Percentiles rank a stretch among this genome's conserved stretches.
These are phyloP conservation scores for Calameuta idolon DNA, from an alignment of 2,888 invertebrate species.

Conservation along the genomic window DNA sequence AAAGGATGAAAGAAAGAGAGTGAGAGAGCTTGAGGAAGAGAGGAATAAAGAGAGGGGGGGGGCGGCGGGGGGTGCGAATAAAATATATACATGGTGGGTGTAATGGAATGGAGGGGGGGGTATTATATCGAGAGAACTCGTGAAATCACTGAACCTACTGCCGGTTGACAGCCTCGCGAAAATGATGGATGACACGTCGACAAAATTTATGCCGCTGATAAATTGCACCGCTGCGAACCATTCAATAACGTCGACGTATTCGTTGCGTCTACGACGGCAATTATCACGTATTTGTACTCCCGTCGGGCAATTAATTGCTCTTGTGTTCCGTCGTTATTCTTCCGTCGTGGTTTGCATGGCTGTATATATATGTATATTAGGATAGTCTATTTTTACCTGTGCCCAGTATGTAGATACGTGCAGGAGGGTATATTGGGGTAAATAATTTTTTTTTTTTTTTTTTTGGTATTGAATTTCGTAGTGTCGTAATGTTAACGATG, in stretches of 20 bases:
- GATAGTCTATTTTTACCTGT: no score
- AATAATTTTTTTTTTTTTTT: no score
- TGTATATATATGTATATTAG: no score
- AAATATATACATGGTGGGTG: constrained; percentile 17
- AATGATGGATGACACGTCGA: constrained; percentile 18
- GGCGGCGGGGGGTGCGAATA: no score
- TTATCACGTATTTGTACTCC: constrained; percentile 21
- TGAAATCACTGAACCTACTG: not conserved
- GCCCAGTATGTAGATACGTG: no score
- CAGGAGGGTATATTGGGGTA: no score
- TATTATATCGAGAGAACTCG: not conserved
- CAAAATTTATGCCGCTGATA: constrained; percentile 13
- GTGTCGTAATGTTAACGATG: no score
- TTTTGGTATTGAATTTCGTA: no score
- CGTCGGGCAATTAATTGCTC: constrained; percentile 8
- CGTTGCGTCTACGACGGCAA: constrained; percentile 14
- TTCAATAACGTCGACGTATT: constrained; percentile 18
- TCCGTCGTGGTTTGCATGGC: not conserved
- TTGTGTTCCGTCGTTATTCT: constrained; percentile 4
- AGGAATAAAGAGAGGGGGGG: not conserved
- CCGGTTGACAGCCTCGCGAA: constrained; percentile 12
- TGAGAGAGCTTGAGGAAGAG: not conserved
- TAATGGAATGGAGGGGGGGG: constrained; percentile 10
- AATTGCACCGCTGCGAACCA: constrained; percentile 18
- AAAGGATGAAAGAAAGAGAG: constrained; percentile 1